Conservation (phyloP, 2,113 vertebrate species). For the Neolamprologus kungweensis region DNA sequence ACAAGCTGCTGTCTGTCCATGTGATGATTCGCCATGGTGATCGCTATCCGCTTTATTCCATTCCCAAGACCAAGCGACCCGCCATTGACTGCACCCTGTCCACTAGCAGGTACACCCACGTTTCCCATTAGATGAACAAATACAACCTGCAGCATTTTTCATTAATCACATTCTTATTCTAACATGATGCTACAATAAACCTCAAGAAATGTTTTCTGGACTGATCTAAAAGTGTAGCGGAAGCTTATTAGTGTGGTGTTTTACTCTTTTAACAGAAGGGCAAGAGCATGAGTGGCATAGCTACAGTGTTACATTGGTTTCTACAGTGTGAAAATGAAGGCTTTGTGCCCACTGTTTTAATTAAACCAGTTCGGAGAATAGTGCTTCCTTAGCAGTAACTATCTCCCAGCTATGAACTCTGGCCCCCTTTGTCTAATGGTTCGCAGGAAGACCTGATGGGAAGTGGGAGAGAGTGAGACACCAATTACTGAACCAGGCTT, state of each 20-base stretch:
- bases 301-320: neutral
- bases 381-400: neutral
- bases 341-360: neutral
- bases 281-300: neutral
- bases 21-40: slow-evolving; percentile 96
- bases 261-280: neutral
- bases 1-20: slow-evolving; percentile 87
- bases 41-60: slow-evolving; percentile 89
- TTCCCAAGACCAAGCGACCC: slow-evolving; percentile 92
- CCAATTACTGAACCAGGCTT: neutral
- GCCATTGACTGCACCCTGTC: slow-evolving; percentile 89
- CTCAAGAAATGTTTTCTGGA: neutral
- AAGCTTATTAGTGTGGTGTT: neutral
- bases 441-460: neutral
- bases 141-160: neutral
- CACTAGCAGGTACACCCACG: slow-evolving; percentile 73
- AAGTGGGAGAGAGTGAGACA: neutral
- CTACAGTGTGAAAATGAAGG: neutral
- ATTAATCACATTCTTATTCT: neutral
- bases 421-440: neutral
- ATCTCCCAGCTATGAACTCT: neutral
- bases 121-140: neutral
- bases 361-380: neutral
- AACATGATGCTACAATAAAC: neutral
- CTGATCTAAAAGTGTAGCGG: neutral